Conservation (phyloP, 2,797 vertebrate species). For the Crocidura indochinensis region DNA sequence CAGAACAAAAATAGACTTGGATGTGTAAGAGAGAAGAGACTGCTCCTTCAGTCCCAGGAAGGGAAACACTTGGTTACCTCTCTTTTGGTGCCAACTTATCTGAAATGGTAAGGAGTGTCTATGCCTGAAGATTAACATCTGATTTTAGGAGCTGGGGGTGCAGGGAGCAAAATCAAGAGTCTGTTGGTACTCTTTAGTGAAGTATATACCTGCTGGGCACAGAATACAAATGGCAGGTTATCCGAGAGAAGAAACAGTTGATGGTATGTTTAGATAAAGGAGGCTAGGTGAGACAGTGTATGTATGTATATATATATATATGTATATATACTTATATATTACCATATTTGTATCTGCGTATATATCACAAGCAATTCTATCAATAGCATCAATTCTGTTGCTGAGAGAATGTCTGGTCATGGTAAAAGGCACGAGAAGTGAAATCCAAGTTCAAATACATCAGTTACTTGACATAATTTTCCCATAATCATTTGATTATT, state of each 20-base stretch:
- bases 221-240: background rate
- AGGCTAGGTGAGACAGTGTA: background rate
- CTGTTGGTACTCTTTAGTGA: background rate
- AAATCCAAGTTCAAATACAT: conserved; percentile 12
- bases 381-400: no score
- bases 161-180: no score
- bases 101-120: conserved; percentile 20
- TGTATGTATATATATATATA: no score
- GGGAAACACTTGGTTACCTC: background rate
- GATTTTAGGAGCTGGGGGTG: background rate
- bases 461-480: background rate
- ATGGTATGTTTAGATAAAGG: background rate
- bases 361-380: no score
- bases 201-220: background rate
- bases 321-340: no score
- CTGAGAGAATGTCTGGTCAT: no score
- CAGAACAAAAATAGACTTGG: conserved; percentile 57
- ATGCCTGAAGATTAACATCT: background rate
- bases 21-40: conserved; percentile 10
- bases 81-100: background rate
- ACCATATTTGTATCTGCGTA: no score
- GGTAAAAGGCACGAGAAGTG: no score
- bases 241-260: background rate
- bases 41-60: conserved; percentile 50
- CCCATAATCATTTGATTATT: no score